A percentile compares a stretch with the other conserved stretches of the same genome.
phyloP scores from a whole-genome alignment of 2,113 vertebrate species.

The Diadophis punctatus region DNA sequence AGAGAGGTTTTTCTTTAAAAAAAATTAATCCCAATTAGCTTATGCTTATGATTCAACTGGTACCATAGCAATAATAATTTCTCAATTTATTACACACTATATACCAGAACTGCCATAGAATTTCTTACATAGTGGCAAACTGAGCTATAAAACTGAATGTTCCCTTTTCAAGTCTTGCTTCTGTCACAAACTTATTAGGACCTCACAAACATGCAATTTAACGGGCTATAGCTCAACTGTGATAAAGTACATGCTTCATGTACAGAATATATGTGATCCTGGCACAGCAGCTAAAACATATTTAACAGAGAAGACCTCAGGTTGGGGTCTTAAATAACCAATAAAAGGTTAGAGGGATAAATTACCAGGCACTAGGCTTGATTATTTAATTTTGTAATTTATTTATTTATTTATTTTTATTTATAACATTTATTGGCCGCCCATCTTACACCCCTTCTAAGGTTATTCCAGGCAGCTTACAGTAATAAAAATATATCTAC shows the following conservation, averaged over 20 bases:
- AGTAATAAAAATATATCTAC: background rate
- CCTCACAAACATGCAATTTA: background rate
- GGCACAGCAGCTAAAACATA: background rate
- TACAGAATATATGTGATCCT: background rate
- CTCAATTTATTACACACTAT: constrained; percentile 21
- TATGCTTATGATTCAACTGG: constrained; percentile 37
- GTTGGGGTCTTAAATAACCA: background rate
- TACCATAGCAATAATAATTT: constrained; percentile 31
- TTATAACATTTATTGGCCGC: background rate
- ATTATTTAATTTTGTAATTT: background rate
- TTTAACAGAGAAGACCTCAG: background rate
- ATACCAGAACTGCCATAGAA: background rate
- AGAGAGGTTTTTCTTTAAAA: background rate
- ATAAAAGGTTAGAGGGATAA: background rate
- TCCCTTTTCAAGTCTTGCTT: background rate
- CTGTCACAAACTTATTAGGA: background rate
- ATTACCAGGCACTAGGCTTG: background rate
- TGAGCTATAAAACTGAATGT: background rate
- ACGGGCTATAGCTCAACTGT: background rate
- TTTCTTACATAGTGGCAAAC: background rate
- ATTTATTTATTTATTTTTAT: background rate
- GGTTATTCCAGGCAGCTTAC: background rate
- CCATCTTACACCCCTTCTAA: background rate
- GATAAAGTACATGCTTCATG: background rate
- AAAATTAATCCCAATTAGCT: background rate